Conservation (phyloP, 2,113 vertebrate species). For the Microcebus ravelobensis region DNA sequence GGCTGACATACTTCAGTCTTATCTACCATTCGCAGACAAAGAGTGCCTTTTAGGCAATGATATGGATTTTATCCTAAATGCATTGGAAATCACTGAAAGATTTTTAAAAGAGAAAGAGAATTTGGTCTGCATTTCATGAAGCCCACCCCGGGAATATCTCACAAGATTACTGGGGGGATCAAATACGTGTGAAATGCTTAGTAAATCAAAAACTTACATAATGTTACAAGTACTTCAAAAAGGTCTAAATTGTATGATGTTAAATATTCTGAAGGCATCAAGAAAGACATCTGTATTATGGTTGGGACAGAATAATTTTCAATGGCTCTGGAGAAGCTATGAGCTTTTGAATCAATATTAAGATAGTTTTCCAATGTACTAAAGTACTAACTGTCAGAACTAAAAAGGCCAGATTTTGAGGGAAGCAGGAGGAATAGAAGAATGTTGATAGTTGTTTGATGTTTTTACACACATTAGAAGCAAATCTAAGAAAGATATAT, state of each 20-base stretch:
- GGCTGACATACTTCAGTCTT: too few relatives aligned
- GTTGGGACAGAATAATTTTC: not conserved
- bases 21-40: not conserved
- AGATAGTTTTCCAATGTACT: not conserved
- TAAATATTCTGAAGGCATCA: conserved; percentile 29
- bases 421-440: not conserved
- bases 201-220: conserved; percentile 33
- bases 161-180: not conserved
- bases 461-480: not conserved
- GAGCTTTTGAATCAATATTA: not conserved
- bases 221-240: not conserved
- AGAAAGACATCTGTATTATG: not conserved
- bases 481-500: conserved; percentile 6
- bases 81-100: not conserved
- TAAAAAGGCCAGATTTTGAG: not conserved
- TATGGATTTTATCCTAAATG: not conserved
- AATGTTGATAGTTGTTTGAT: conserved; percentile 2
- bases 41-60: not conserved
- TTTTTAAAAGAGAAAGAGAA: conserved; percentile 10
- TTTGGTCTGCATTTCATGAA: conserved; percentile 21
- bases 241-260: not conserved
- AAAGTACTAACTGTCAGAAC: not conserved
- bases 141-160: not conserved
- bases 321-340: not conserved
- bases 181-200: conserved; percentile 15